Base-by-base conservation (phyloP, 2,797 vertebrate genomes). In the Arnoldichthys spilopterus region DNA sequence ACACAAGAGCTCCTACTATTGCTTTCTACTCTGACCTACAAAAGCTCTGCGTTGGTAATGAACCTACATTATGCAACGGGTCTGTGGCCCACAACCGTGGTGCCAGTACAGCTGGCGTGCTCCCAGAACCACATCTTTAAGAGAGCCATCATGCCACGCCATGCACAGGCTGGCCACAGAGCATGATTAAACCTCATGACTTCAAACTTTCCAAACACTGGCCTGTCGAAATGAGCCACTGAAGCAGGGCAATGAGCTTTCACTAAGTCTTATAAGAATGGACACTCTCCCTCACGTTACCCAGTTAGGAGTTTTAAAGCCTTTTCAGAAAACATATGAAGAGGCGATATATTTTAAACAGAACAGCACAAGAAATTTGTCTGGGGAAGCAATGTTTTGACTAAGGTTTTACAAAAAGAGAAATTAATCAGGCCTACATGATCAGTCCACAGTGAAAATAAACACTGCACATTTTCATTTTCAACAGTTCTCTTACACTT, bases 121-220 rank as follows among this genome's bases (percentile, higher is more conserved):
- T 78, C 89, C 91, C 92, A 93, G 88, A 92, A 91, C 92, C 90
- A 92, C 92, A 93, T 92, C 92, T 93, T 93, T 92, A 93, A 91
- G 86, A 86, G 85, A 91, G 91, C 87, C 90, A 90, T 92, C 92
- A 91, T 91, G 90, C 91, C 89, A 88, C 80, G 90, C 92, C 90
- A 86, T 88, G 86, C 91, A 86, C 83, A 88, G 86, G 86, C 81
- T 62, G 86, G 90, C 92, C 72, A 88, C 91, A 85, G 88, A 87
- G 86, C 88, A 89, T 92, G 90, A 93, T 93, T 94, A 93, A 93
- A 93, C 93, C 86, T 91, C 91, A 93, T 94, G 93, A 94, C 92
- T 93, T 94, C 92, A 93, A 92, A 94, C 91, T 95, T 94, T 95
- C 93, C 93, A 90, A 92, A 91, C 88, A 89, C 89, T 76, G 43